These are phyloP conservation scores for Hylyphantes graminicola DNA, from an alignment of 1,140 invertebrate genomes.

Conservation along the genomic window DNA sequence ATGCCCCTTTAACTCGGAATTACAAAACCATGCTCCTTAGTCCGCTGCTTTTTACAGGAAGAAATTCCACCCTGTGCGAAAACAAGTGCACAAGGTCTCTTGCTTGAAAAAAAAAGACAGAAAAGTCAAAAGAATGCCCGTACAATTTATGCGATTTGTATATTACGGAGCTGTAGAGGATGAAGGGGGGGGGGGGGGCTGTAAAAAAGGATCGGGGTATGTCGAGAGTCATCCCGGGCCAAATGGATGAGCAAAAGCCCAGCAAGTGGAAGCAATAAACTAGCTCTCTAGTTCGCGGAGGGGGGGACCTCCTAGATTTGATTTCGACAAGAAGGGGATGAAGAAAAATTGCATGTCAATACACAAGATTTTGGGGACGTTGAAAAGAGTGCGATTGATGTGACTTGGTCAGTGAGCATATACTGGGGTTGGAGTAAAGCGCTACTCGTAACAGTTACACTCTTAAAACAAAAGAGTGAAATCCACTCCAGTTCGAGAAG, in stretches of 20 bases:
- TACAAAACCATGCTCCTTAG: too few relatives aligned
- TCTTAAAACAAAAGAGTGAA: too few relatives aligned
- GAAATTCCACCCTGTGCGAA: slow-evolving; percentile 9
- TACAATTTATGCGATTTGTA: slow-evolving; percentile 60
- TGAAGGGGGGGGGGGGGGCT: not conserved
- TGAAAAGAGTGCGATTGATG: too few relatives aligned
- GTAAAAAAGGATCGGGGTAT: not conserved
- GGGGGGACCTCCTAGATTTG: slow-evolving; percentile 3
- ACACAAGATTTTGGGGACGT: too few relatives aligned
- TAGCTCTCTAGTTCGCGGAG: slow-evolving; percentile 25
- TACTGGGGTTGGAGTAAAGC: too few relatives aligned
- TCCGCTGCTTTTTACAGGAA: slow-evolving; percentile 12
- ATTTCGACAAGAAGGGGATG: slow-evolving; percentile 27
- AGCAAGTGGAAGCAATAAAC: slow-evolving; percentile 58
- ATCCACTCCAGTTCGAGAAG: too few relatives aligned
- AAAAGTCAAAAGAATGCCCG: slow-evolving; percentile 18
- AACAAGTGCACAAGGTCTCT: slow-evolving; percentile 7
- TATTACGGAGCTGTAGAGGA: slow-evolving; percentile 53
- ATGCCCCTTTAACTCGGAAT: too few relatives aligned
- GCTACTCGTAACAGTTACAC: too few relatives aligned
- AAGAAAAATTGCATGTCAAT: too few relatives aligned
- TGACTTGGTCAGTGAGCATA: too few relatives aligned
- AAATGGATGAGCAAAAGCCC: slow-evolving; percentile 57
- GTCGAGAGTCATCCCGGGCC: slow-evolving; percentile 41
- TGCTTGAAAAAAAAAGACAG: too few relatives aligned